phyloP scores from a whole-genome alignment of 2,797 vertebrate species.

The Platalea minor region DNA sequence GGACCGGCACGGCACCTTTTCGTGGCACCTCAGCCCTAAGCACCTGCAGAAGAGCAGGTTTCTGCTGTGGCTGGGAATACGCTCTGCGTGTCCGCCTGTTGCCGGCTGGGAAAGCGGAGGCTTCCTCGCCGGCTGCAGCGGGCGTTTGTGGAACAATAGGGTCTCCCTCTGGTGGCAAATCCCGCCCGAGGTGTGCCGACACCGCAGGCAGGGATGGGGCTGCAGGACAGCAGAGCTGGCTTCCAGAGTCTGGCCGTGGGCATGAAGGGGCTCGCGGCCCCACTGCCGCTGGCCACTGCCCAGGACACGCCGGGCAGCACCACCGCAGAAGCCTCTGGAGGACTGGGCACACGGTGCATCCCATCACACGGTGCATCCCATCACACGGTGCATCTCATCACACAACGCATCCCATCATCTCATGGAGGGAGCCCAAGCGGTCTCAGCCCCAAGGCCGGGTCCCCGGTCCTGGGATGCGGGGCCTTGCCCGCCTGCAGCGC shows the following conservation, averaged over 20 bases:
- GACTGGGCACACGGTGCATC: accelerated
- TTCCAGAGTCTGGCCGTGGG: not conserved
- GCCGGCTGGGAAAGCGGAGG: not conserved
- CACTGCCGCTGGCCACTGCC: not conserved
- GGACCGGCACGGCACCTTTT: accelerated
- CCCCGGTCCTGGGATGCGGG: accelerated
- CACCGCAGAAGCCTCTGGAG: not conserved
- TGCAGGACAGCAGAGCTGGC: not conserved
- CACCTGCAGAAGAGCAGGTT: not conserved
- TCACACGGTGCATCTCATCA: accelerated
- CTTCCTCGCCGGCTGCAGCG: not conserved
- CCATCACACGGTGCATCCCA: not conserved
- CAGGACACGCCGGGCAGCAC: too few relatives aligned
- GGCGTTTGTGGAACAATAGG: not conserved
- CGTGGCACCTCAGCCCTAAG: not conserved
- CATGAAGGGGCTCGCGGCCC: not conserved
- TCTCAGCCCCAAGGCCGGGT: not conserved
- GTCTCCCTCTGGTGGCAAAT: constrained; percentile 42
- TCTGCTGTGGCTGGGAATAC: not conserved
- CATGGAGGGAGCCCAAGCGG: accelerated
- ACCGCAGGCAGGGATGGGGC: not conserved
- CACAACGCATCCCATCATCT: accelerated
- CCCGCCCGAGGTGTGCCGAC: not conserved
- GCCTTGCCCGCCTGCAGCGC: not conserved
- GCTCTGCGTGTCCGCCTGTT: accelerated